Conservation (phyloP, 2,797 vertebrate genomes). For the Manis crassicaudata region DNA sequence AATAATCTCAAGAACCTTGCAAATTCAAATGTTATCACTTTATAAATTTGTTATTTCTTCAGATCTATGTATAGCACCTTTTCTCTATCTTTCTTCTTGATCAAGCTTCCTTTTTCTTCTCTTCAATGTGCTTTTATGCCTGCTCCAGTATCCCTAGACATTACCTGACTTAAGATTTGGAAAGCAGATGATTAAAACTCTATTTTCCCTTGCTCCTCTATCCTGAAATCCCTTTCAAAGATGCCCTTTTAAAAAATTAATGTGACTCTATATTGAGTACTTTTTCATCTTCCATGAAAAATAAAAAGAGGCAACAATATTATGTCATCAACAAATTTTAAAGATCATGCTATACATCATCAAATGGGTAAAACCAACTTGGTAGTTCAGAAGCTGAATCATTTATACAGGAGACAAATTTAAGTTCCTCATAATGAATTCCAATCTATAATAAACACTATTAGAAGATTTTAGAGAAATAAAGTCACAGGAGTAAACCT, state of each 20-base stretch:
- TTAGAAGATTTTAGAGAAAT: slow-evolving; percentile 30
- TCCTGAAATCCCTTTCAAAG: slow-evolving; percentile 23
- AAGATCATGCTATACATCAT: background rate
- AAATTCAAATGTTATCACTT: slow-evolving; percentile 45
- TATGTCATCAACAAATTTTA: background rate
- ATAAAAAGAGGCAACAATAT: slow-evolving; percentile 5
- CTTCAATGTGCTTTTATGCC: slow-evolving; percentile 26
- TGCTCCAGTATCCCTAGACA: slow-evolving; percentile 15
- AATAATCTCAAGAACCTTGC: background rate
- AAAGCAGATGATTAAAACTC: slow-evolving; percentile 20
- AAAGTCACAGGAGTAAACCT: slow-evolving; percentile 33
- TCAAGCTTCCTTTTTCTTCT: slow-evolving; percentile 52
- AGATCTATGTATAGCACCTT: background rate
- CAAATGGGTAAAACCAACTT: slow-evolving; percentile 22
- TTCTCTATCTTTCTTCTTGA: background rate
- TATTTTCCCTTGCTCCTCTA: background rate
- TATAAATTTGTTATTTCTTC: slow-evolving; percentile 25
- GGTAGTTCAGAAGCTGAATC: slow-evolving; percentile 17
- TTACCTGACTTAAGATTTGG: background rate
- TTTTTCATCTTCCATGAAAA: slow-evolving; percentile 46
- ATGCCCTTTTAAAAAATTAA: slow-evolving; percentile 41
- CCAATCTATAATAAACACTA: background rate
- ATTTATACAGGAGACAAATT: background rate
- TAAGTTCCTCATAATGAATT: slow-evolving; percentile 29
- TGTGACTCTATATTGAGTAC: background rate